Conservation (phyloP, 2,113 vertebrate species). For the Chaetodon trifascialis region DNA sequence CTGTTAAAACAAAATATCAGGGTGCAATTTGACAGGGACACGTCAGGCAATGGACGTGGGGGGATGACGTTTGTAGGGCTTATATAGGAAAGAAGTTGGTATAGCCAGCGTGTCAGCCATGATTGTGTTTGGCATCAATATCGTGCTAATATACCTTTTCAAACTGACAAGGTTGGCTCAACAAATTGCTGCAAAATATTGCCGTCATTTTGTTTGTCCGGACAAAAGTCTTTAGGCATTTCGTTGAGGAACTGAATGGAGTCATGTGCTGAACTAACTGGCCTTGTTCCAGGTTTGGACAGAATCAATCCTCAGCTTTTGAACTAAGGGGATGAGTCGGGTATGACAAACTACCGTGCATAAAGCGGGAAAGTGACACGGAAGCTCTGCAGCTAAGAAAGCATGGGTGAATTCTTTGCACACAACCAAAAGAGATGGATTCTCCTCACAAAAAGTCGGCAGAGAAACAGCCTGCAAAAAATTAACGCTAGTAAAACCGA, state of each 20-base stretch:
- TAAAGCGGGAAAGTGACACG: not conserved
- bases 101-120: conserved; percentile 34
- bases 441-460: conserved; percentile 20
- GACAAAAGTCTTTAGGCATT: conserved; percentile 49
- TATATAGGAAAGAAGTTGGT: conserved; percentile 33
- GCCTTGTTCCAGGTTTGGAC: conserved; percentile 9
- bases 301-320: conserved; percentile 53
- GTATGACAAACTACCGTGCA: conserved; percentile 38
- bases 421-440: conserved; percentile 24
- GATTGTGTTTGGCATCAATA: conserved; percentile 71
- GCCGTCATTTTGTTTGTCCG: conserved; percentile 57
- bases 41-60: conserved; percentile 55
- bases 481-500: conserved; percentile 61
- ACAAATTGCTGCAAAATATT: conserved; percentile 76
- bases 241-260: conserved; percentile 34
- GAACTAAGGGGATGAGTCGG: conserved; percentile 48
- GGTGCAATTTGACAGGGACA: conserved; percentile 71
- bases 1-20: conserved; percentile 76
- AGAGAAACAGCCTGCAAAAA: conserved; percentile 55
- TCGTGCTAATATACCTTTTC: conserved; percentile 62
- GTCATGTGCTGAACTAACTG: conserved; percentile 40
- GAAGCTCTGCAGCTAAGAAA: conserved; percentile 29
- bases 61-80: conserved; percentile 43
- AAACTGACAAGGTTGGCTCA: conserved; percentile 58
- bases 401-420: conserved; percentile 36